These are phyloP conservation scores for Leucosticte australis DNA, from an alignment of 2,113 vertebrate genomes.

Conservation along the genomic window DNA sequence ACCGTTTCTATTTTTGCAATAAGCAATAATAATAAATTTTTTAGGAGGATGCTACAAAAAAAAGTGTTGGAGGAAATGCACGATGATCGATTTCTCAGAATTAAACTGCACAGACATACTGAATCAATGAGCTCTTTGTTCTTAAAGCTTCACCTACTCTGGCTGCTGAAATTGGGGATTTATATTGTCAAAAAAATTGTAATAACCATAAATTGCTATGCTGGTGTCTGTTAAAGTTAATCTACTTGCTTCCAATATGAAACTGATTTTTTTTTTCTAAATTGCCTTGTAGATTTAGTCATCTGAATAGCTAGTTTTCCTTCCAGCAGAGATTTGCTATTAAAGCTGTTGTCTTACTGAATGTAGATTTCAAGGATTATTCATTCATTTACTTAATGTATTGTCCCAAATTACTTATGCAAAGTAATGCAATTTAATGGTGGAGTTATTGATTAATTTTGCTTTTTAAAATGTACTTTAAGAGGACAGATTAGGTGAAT, in stretches of 20 bases:
- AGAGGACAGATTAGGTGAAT: conserved; percentile 26
- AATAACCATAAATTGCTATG: not conserved
- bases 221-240: conserved; percentile 13
- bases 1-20: conserved; percentile 30
- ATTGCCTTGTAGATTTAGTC: not conserved
- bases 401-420: conserved; percentile 26
- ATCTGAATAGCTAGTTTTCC: not conserved
- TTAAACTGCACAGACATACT: conserved; percentile 16
- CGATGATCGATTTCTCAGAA: conserved; percentile 48
- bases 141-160: conserved; percentile 7
- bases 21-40: conserved; percentile 48
- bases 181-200: conserved; percentile 15
- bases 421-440: conserved; percentile 45
- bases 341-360: not conserved
- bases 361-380: conserved; percentile 31
- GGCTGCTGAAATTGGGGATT: conserved; percentile 17
- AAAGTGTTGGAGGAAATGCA: conserved; percentile 58
- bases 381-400: conserved; percentile 30
- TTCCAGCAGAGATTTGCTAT: not conserved
- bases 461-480: not conserved
- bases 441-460: conserved; percentile 32
- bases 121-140: conserved; percentile 54
- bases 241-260: not conserved
- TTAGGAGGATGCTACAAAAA: conserved; percentile 31
- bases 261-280: not conserved